Percentiles rank a stretch among this genome's conserved stretches.
Evolutionary conservation across 2,888 invertebrate genomes (phyloP).

Genomic region (Parnassius apollo): DNA sequence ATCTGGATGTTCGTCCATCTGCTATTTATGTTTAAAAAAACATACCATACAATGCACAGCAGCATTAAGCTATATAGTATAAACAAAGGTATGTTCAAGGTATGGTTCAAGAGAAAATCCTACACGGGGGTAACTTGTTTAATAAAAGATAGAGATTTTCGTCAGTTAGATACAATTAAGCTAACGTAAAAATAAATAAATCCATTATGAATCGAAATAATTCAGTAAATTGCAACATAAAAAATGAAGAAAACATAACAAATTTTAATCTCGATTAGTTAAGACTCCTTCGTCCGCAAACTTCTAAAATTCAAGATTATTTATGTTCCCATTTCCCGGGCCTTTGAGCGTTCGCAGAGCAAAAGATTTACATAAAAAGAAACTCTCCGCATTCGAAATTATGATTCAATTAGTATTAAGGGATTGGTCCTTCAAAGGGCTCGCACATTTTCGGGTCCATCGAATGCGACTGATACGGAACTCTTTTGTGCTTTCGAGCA

Average conservation of each 20-base stretch:
- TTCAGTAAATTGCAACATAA: slow-evolving; percentile 32
- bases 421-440: slow-evolving; percentile 75
- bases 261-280: slow-evolving; percentile 61
- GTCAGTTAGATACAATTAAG: no score
- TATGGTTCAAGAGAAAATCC: no score
- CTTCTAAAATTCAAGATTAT: slow-evolving; percentile 66
- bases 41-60: no score
- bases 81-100: no score
- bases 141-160: no score
- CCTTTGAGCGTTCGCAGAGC: slow-evolving; percentile 62
- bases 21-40: no score
- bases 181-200: slow-evolving; percentile 23
- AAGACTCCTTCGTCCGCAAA: slow-evolving; percentile 49
- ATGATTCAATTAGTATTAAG: slow-evolving; percentile 81
- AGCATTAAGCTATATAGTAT: no score
- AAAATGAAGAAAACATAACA: slow-evolving; percentile 48
- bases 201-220: slow-evolving; percentile 31
- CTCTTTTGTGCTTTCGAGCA: slow-evolving; percentile 74
- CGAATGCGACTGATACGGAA: slow-evolving; percentile 57
- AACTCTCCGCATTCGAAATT: slow-evolving; percentile 75
- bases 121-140: no score
- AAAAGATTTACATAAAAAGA: slow-evolving; percentile 80
- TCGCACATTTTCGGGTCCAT: slow-evolving; percentile 73
- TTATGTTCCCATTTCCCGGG: slow-evolving; percentile 60
- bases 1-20: no score